Base-by-base conservation (phyloP, 1,140 invertebrate genomes). In the Arion vulgaris region DNA sequence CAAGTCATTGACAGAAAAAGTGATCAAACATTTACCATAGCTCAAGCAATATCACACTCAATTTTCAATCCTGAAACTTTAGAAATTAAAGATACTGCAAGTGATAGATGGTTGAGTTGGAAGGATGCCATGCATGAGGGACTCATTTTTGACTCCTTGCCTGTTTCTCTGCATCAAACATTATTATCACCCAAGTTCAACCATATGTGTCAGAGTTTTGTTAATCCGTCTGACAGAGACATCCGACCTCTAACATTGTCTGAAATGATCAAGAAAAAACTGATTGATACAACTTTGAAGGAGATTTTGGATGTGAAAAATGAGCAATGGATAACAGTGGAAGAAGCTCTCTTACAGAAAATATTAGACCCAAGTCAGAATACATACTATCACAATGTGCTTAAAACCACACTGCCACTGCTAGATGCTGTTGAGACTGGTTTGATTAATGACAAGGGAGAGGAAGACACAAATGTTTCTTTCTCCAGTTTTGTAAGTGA, bases 251-350 rank as follows among this genome's bases (percentile, higher is more conserved):
- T 85, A 32, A 85, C 86, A 68, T 79, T 88, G n/a, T 57, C 80
- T 41, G 82, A 86, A 41, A 85, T 86, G 84, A 76, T 88, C 19
- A 73, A 76, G 49, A 41, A 83, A 76, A 68, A 80, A 34, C 80
- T 84, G 62, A 82, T 88, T n/a, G 86, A 84, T 51, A 41, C 34
- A 1, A 77, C 51, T 15, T 72, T 73, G 32, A 32, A 80, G n/a
- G 84, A 84, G 69, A 57, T 85, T 0, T 94, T 94, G 28, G 96
- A 97, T 93, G 0, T 81, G 34, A 94, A 94, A 71, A 95, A 94
- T 1, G 95, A 95, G 34, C 94, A 95, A 81, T 94, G 95, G 88
- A 95, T 97, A 2, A 96, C 96, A 26, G 90, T 98, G 28, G 95
- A 96, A 86, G 96, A 97, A 92, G 95, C 96, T 1, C 96, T 97